Conservation (phyloP, 2,113 vertebrate species). For the Colius striatus region DNA sequence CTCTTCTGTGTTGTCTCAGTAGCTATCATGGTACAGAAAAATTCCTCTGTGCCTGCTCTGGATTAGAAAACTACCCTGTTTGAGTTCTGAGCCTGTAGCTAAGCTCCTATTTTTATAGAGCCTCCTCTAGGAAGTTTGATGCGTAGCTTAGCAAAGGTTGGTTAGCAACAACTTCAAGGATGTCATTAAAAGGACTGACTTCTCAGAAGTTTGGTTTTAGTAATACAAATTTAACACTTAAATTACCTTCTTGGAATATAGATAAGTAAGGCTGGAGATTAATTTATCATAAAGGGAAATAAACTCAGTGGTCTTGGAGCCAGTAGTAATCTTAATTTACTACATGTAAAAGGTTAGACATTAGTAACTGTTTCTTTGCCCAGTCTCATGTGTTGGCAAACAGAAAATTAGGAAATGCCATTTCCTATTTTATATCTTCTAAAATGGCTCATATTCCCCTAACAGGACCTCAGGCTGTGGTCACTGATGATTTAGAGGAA, state of each 20-base stretch:
- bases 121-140: not conserved
- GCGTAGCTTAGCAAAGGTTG: not conserved
- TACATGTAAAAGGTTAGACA: not conserved
- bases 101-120: not conserved
- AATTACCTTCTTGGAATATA: not conserved
- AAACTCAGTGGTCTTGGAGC: not conserved
- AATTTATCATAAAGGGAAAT: not conserved
- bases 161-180: not conserved
- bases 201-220: not conserved
- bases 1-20: not conserved
- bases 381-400: not conserved
- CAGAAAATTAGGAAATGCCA: not conserved
- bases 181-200: not conserved
- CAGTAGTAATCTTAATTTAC: not conserved
- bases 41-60: not conserved
- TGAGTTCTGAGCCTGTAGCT: not conserved
- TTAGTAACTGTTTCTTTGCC: not conserved
- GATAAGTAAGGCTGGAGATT: not conserved
- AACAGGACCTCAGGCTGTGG: not conserved
- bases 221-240: not conserved
- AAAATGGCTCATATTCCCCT: not conserved
- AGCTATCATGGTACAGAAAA: not conserved
- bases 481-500: not conserved
- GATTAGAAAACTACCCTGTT: not conserved
- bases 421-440: not conserved